phyloP scores from a whole-genome alignment of 2,797 vertebrate genomes.

The Fringilla coelebs region DNA sequence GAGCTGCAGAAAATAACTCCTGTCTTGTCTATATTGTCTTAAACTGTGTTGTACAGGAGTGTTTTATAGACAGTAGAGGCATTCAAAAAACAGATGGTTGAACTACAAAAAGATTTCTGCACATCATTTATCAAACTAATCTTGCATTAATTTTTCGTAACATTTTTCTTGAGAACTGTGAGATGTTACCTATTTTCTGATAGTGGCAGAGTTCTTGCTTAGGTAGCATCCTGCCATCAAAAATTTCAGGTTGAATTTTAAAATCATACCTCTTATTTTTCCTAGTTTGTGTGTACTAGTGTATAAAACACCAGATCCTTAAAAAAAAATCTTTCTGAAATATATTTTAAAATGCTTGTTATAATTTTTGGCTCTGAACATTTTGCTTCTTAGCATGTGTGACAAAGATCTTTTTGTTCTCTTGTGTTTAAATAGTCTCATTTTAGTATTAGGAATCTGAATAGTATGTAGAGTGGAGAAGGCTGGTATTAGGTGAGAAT shows the following conservation, averaged over 20 bases:
- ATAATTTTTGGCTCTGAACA: background rate
- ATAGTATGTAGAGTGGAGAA: background rate
- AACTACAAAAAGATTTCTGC: background rate
- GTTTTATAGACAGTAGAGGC: background rate
- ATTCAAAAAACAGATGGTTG: background rate
- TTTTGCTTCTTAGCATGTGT: background rate
- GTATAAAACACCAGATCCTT: background rate
- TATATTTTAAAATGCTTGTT: background rate
- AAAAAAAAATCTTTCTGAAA: background rate
- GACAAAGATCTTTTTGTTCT: background rate
- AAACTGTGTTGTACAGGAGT: background rate
- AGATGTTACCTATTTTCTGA: background rate
- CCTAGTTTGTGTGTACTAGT: background rate
- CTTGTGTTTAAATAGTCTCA: background rate
- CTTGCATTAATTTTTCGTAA: background rate
- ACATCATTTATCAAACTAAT: background rate
- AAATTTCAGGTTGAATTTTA: background rate
- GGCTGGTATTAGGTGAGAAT: background rate
- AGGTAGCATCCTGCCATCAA: background rate
- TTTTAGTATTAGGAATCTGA: background rate
- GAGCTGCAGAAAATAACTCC: background rate
- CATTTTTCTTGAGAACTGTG: background rate
- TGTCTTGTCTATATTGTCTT: background rate
- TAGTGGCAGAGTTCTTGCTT: background rate
- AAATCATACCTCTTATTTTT: background rate